Evolutionary conservation across 2,888 invertebrate genomes (phyloP).

Genomic region (Choreutis nemorana): DNA sequence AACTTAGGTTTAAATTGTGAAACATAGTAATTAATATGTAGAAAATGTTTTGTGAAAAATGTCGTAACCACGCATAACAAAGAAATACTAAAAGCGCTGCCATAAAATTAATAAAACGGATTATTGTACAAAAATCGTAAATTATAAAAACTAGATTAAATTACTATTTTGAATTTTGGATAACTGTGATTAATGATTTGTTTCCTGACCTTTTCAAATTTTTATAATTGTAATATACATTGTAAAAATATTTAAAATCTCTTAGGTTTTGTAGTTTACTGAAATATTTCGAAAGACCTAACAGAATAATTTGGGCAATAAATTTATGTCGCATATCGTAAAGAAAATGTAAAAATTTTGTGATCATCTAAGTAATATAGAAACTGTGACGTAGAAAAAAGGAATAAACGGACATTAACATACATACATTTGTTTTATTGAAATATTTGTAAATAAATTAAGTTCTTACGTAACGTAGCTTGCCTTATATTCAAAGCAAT

Average conservation of each 20-base stretch:
- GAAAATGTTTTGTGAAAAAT: slow-evolving; percentile 4
- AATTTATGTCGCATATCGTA: slow-evolving; percentile 47
- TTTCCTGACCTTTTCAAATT: slow-evolving; percentile 13
- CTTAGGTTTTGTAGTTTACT: too few relatives aligned
- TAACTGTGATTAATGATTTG: slow-evolving; percentile 19
- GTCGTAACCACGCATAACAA: slow-evolving; percentile 1
- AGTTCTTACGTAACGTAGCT: too few relatives aligned
- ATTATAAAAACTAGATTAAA: too few relatives aligned
- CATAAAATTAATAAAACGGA: too few relatives aligned
- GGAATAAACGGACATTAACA: too few relatives aligned
- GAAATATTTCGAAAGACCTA: slow-evolving; percentile 5
- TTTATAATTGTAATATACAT: too few relatives aligned
- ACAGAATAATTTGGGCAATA: slow-evolving; percentile 36
- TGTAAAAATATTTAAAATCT: too few relatives aligned
- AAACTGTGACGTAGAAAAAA: too few relatives aligned
- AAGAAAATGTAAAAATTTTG: slow-evolving; percentile 27
- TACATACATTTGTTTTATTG: too few relatives aligned
- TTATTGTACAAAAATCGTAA: slow-evolving; percentile 18
- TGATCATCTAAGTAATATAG: slow-evolving; percentile 32
- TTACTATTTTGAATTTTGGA: slow-evolving; percentile 10
- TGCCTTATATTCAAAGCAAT: too few relatives aligned
- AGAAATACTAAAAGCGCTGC: too few relatives aligned
- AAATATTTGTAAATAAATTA: too few relatives aligned
- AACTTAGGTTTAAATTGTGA: slow-evolving; percentile 10
- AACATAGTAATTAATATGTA: slow-evolving; percentile 8